These are phyloP conservation scores for Thymelicus sylvestris DNA, from an alignment of 2,888 invertebrate genomes.

Conservation along the genomic window DNA sequence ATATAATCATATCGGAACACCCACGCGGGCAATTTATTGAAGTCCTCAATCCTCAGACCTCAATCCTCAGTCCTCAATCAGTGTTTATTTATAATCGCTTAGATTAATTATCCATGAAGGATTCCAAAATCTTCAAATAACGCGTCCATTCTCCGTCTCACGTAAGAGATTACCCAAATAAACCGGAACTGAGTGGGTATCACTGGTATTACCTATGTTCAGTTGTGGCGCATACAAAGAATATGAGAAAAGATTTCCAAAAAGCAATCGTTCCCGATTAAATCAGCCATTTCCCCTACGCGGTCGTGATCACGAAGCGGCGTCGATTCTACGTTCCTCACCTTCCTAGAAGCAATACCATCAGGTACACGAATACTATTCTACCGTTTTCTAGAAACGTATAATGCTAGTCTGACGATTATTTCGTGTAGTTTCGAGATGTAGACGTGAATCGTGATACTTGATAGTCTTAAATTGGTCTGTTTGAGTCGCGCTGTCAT, in stretches of 20 bases:
- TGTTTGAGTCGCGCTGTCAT: background rate
- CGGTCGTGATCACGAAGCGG: slow-evolving; percentile 40
- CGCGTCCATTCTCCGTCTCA: too few relatives aligned
- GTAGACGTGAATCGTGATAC: background rate
- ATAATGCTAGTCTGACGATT: background rate
- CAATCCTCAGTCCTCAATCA: too few relatives aligned
- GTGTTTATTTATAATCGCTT: too few relatives aligned
- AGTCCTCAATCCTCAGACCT: too few relatives aligned
- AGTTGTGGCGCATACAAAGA: background rate
- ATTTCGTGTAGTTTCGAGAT: background rate
- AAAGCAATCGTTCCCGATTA: slow-evolving; percentile 39
- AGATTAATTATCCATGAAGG: too few relatives aligned
- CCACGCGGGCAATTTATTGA: too few relatives aligned
- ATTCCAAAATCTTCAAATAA: too few relatives aligned
- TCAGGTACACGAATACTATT: slow-evolving; percentile 44
- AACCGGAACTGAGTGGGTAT: too few relatives aligned
- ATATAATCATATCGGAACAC: too few relatives aligned
- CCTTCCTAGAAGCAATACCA: slow-evolving; percentile 50
- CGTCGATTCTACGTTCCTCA: slow-evolving; percentile 40
- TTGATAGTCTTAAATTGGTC: slow-evolving; percentile 1
- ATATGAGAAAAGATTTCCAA: slow-evolving; percentile 22
- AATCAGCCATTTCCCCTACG: slow-evolving; percentile 38
- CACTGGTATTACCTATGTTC: too few relatives aligned
- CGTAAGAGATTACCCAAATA: too few relatives aligned
- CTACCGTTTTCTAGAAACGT: slow-evolving; percentile 44